A percentile compares a stretch with the other conserved stretches of the same genome.
Evolutionary conservation across 2,888 invertebrate species (phyloP).

Genomic region (Zaprionus obscuricornis): DNA sequence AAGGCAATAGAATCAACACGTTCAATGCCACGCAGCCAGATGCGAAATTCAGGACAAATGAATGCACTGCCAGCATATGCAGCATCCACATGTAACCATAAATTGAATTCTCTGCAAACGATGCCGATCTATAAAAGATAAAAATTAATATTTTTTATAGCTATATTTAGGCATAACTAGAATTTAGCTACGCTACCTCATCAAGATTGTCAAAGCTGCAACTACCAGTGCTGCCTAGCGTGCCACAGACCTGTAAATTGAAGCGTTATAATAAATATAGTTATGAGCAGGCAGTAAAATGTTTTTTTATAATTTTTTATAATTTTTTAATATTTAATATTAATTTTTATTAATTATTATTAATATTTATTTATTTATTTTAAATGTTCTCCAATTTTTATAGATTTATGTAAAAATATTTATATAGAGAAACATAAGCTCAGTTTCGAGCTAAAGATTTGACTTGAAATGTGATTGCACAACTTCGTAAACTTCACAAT

Average conservation of each 20-base stretch:
- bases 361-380: too few relatives aligned
- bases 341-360: too few relatives aligned
- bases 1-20: constrained; percentile 97
- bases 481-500: too few relatives aligned
- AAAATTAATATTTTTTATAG: neutral
- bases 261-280: too few relatives aligned
- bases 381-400: neutral
- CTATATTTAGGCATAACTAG: neutral
- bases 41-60: constrained; percentile 97
- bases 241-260: constrained; percentile 92
- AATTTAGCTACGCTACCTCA: constrained; percentile 71
- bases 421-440: constrained; percentile 15
- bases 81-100: constrained; percentile 99
- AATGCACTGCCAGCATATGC: constrained; percentile 99
- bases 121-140: constrained; percentile 84
- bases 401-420: neutral
- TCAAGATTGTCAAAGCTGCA: constrained; percentile 97
- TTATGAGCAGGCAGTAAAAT: too few relatives aligned
- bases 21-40: constrained; percentile 95
- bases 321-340: too few relatives aligned
- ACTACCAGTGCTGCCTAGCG: constrained; percentile 97
- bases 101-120: constrained; percentile 89
- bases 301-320: too few relatives aligned
- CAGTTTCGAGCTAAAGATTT: too few relatives aligned
- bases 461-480: too few relatives aligned